These are phyloP conservation scores for Sanderia malayensis DNA, from an alignment of 30 jellyfish, hydroid and myxozoan genomes.

Conservation along the genomic window DNA sequence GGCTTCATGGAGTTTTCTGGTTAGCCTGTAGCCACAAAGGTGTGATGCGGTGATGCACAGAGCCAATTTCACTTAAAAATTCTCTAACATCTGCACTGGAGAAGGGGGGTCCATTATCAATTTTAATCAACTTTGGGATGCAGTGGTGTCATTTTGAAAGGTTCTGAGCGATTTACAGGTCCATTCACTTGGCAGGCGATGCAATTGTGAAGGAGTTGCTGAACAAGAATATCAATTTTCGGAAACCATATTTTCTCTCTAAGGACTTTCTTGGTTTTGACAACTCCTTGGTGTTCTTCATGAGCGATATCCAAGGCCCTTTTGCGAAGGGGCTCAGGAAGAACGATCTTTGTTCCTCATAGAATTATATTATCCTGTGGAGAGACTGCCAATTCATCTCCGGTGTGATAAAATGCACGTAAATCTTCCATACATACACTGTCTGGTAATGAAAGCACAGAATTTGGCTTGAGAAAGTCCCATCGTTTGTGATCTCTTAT, in stretches of 20 bases:
- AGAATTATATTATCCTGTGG: conserved; percentile 33
- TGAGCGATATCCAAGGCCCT: conserved; percentile 43
- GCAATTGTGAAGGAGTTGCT: conserved; percentile 20
- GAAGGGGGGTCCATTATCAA: conserved; percentile 63
- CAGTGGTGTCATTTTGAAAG: conserved; percentile 62
- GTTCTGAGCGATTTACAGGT: conserved; percentile 14
- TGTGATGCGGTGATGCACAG: conserved; percentile 17
- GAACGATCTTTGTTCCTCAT: conserved; percentile 44
- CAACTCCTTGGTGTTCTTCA: conserved; percentile 52
- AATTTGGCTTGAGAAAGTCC: no score
- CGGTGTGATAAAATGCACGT: not conserved
- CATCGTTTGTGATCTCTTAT: conserved; percentile 24
- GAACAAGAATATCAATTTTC: conserved; percentile 32
- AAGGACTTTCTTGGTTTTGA: conserved; percentile 34
- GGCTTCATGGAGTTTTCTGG: conserved; percentile 43
- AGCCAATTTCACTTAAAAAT: not conserved
- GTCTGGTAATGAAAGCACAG: not conserved
- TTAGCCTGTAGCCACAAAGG: no score
- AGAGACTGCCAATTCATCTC: conserved; percentile 11
- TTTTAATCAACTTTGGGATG: conserved; percentile 22
- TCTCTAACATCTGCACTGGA: not conserved
- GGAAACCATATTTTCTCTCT: conserved; percentile 57
- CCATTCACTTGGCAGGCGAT: conserved; percentile 67
- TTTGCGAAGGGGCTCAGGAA: conserved; percentile 30
- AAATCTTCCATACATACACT: not conserved